Base-by-base conservation (phyloP, 1,140 invertebrate species). In the Ptiloglossa arizonensis region DNA sequence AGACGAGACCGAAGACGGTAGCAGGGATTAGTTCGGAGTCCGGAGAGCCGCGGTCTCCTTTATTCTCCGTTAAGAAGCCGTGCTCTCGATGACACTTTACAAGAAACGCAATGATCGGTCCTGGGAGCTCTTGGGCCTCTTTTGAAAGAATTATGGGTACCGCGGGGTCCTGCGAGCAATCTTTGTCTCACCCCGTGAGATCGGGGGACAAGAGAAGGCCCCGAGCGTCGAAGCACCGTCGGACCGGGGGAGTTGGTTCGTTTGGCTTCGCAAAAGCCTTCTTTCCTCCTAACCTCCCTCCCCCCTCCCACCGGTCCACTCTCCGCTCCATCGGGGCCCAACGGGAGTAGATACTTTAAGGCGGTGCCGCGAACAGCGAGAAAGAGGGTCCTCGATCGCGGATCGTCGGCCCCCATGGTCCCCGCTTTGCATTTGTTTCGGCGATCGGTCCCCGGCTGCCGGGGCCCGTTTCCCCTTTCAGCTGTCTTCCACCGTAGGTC, bases 381-480 rank as follows among this genome's bases (percentile, higher is more conserved):
- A 75, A 57, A 72, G 74, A 72, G 69, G 79, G 77, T 70, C 70
- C 76, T 83, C 66, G 82, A 83, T 83, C 81, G 82, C 81, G 73
- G 54, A 82, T 71, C 80, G 69, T 80, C 57, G 66, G 11, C 8
- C 64, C 48, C 52, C 63, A 59, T 78, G 73, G 62, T 81, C 64
- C 68, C 80, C 87, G 86, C 88, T 91, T 92, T 92, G 91, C 90
- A 92, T 92, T 92, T 89, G 88, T 90, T 92, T 89, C 86, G 85
- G 80, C 83, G 82, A 87, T 89, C 86, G 82, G 79, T 41, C 79
- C n/a, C 75, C 69, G 76, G 52, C 46, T 50, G 64, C 64, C 80
- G 79, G 80, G 79, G 69, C 81, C 79, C 75, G 77, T 54, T 87
- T 74, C 82, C 77, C 83, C 86, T 91, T 91, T 91, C 83, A 90